A percentile compares a stretch with the other conserved stretches of the same genome.
Evolutionary conservation across 1,140 invertebrate genomes (phyloP).

Genomic region (Bombus sylvicola): DNA sequence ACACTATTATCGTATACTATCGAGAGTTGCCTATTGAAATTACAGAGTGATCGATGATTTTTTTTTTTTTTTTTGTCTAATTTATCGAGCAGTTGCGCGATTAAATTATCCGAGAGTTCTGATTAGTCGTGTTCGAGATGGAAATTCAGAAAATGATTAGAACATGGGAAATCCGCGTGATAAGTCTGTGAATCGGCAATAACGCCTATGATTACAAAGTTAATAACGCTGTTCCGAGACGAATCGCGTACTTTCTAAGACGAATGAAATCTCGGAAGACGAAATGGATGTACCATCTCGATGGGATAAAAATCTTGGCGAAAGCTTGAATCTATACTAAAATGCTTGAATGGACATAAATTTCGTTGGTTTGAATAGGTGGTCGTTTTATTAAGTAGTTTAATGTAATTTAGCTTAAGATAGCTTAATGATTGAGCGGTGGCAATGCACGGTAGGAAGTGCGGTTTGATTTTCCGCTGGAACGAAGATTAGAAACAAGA

Average conservation of each 20-base stretch:
- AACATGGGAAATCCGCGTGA: no score
- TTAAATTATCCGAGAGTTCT: background rate
- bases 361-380: background rate
- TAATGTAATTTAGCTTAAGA: background rate
- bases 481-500: no score
- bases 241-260: background rate
- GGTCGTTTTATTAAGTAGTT: background rate
- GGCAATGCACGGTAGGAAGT: no score
- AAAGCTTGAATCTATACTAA: background rate
- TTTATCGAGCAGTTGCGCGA: background rate
- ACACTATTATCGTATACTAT: background rate
- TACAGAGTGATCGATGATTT: background rate
- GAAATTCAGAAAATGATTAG: background rate
- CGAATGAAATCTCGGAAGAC: background rate
- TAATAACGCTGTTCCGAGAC: background rate
- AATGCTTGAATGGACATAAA: background rate
- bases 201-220: background rate
- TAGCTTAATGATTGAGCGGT: background rate
- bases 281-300: background rate
- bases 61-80: no score
- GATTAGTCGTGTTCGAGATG: background rate
- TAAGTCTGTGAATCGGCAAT: background rate
- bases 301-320: background rate
- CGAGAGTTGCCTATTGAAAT: background rate
- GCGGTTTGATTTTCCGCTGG: no score